Percentiles rank a stretch among this genome's conserved stretches.
These are phyloP conservation scores for Sturnira hondurensis DNA, from an alignment of 2,113 vertebrate genomes.

Conservation along the genomic window DNA sequence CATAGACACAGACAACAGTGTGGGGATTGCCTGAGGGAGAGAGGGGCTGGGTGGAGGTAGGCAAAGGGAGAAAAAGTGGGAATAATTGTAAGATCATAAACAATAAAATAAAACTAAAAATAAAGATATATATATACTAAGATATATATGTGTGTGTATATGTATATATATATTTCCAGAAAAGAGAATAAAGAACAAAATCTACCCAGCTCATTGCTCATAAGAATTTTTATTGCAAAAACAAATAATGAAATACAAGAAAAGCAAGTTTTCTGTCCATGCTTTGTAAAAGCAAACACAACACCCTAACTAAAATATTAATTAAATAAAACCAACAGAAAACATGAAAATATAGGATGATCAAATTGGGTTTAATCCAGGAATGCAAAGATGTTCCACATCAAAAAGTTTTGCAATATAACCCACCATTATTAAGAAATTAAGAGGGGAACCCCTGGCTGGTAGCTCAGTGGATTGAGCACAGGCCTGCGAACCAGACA, in stretches of 20 bases:
- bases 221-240: slow-evolving; percentile 5
- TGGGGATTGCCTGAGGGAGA: no score
- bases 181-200: background rate
- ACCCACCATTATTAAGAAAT: background rate
- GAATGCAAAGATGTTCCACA: background rate
- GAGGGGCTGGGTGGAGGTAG: no score
- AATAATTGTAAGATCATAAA: no score
- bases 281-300: slow-evolving; percentile 13
- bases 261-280: background rate
- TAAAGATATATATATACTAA: no score
- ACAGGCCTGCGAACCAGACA: no score
- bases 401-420: background rate
- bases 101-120: no score
- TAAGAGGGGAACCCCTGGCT: background rate
- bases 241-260: background rate
- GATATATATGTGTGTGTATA: no score
- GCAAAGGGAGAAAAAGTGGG: no score
- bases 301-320: background rate
- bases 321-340: background rate
- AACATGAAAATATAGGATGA: background rate
- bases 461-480: no score
- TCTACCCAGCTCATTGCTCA: background rate
- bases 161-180: background rate
- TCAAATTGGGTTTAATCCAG: background rate
- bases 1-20: no score